Evolutionary conservation across 2,797 vertebrate genomes (phyloP), one percentile per base, ranked within the genome.

Genomic region (Aeoliscus strigatus): DNA sequence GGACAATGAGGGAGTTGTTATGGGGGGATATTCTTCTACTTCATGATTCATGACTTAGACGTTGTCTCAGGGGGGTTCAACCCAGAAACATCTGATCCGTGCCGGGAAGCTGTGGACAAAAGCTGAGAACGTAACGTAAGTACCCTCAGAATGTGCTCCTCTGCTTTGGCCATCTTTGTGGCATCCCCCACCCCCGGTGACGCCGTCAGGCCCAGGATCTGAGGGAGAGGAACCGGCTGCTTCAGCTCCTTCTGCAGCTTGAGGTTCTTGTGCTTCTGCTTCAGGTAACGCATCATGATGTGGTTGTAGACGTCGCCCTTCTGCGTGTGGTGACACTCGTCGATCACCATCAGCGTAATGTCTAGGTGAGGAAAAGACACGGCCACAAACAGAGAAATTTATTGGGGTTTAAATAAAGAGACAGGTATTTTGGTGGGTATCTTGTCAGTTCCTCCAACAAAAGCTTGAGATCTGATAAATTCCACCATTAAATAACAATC

Each of bases 321-420:
- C 60, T 94, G 89, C 26, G 94, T 97, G 79, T 98, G 94, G 79
- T 98, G 96, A 50, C 95, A 98, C 75, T 98, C 96, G 46, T 97
- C 94, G 10, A 98, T 94, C 38, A 99, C 81, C 11, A 97, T 82
- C 59, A 98, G 87, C 1, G 92, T 88, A 81, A 99, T 90, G 54
- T 91, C 94, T 99, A 56, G 2, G 34, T 2, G 18, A 39, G 11
- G 30, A 47, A 9, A 51, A 35, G 29, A 58, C 7, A 53, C 4
- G 21, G 29, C 1, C 21, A 18, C 13, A 54, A 9, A 39, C 1
- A 40, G 1, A 7, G 9, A 14, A 15, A 31, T 32, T 1, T 4
- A 15, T 7, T 16, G 10, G 10, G 9, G 26, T 3, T 1, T 13
- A 43, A 31, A 23, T 14, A n/a, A n/a, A n/a, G n/a, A n/a, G n/a